These are phyloP conservation scores for Thunnus albacares DNA, from an alignment of 2,797 vertebrate genomes.

Conservation along the genomic window DNA sequence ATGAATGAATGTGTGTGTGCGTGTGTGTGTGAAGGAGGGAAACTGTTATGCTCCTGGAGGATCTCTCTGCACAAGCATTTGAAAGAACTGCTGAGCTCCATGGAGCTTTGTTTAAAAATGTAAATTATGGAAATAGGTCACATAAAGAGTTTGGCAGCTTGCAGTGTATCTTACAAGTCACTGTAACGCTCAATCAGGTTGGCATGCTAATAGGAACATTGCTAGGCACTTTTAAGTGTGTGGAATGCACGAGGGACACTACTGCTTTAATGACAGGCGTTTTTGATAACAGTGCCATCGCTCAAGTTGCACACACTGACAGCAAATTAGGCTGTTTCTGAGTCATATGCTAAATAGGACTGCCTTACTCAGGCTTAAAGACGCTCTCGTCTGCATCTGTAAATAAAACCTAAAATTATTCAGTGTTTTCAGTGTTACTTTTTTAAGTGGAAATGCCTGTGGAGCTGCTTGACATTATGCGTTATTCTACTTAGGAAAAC, in stretches of 20 bases:
- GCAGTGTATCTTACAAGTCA: conserved; percentile 75
- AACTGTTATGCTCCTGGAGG: conserved; percentile 62
- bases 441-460: conserved; percentile 31
- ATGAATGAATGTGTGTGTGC: conserved; percentile 16
- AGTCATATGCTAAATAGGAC: conserved; percentile 61
- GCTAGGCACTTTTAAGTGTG: conserved; percentile 71
- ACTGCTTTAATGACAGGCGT: conserved; percentile 69
- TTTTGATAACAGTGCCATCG: conserved; percentile 62
- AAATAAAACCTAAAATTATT: conserved; percentile 55
- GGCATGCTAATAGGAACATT: conserved; percentile 75
- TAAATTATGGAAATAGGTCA: conserved; percentile 89
- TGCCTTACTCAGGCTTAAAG: conserved; percentile 43
- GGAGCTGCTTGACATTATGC: conserved; percentile 33
- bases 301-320: conserved; percentile 64
- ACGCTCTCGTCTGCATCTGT: conserved; percentile 38
- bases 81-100: conserved; percentile 76
- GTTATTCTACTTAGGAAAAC: conserved; percentile 29
- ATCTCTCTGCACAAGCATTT: conserved; percentile 63
- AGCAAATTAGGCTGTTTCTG: conserved; percentile 68
- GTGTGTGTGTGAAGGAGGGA: conserved; percentile 27
- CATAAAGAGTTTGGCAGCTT: conserved; percentile 80
- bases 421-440: conserved; percentile 34
- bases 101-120: conserved; percentile 83
- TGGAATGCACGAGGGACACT: conserved; percentile 53
- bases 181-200: conserved; percentile 74